phyloP scores from a whole-genome alignment of 2,888 invertebrate species.

The Apamea anceps region DNA sequence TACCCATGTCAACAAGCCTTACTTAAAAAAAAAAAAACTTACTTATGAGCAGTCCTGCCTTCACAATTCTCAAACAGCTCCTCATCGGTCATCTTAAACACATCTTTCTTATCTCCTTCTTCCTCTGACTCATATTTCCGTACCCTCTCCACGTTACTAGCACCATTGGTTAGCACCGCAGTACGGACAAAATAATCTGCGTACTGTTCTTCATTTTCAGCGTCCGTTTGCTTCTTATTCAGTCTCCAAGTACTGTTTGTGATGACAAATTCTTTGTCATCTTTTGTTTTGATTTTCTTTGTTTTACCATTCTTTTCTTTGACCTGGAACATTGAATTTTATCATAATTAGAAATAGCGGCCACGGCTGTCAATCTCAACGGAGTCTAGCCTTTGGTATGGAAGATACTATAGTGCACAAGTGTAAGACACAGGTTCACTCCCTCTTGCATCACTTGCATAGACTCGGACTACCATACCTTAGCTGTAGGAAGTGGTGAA shows the following conservation, averaged over 20 bases:
- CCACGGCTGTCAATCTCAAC: no score
- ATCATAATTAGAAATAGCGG: no score
- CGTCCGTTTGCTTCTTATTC: constrained; percentile 73
- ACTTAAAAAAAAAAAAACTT: constrained; percentile 60
- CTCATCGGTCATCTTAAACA: constrained; percentile 92
- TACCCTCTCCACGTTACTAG: constrained; percentile 75
- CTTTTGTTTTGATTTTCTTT: constrained; percentile 83
- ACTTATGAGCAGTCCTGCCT: constrained; percentile 96
- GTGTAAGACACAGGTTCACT: no score
- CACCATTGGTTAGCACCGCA: constrained; percentile 80
- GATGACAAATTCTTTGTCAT: constrained; percentile 79
- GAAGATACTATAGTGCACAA: no score
- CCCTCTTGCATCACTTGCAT: no score
- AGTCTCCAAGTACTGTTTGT: constrained; percentile 85
- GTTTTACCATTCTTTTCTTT: constrained; percentile 84
- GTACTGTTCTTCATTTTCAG: constrained; percentile 76
- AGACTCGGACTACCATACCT: no score
- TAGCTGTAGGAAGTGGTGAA: no score
- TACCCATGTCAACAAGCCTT: neutral
- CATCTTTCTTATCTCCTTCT: constrained; percentile 73
- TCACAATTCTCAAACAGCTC: constrained; percentile 95
- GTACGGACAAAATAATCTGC: constrained; percentile 83
- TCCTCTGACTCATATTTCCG: constrained; percentile 75
- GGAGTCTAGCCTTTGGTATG: no score
- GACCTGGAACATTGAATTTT: constrained; percentile 72